Conservation (phyloP, 2,888 invertebrate species). For the Mimachlamys varia region DNA sequence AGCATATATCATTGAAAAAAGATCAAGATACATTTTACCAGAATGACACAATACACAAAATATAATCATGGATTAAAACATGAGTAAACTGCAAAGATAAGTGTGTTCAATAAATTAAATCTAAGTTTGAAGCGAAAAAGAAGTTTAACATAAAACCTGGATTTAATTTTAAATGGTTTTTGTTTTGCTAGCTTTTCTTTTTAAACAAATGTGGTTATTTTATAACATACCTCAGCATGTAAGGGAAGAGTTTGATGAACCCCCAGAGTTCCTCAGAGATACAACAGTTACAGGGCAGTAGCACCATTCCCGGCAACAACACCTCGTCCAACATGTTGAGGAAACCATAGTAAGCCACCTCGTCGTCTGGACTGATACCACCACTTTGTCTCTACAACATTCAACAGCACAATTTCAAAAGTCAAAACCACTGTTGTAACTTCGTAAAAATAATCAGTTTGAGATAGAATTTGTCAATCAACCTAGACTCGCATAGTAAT, state of each 20-base stretch:
- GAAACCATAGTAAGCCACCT: slow-evolving; percentile 87
- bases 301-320: slow-evolving; percentile 94
- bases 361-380: slow-evolving; percentile 68
- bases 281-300: slow-evolving; percentile 96
- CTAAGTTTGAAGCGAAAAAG: no score
- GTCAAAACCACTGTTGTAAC: not conserved
- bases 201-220: not conserved
- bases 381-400: slow-evolving; percentile 67
- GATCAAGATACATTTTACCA: no score
- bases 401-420: slow-evolving; percentile 31
- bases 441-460: not conserved
- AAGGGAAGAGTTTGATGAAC: slow-evolving; percentile 83
- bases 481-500: not conserved
- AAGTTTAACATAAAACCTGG: no score
- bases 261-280: slow-evolving; percentile 98
- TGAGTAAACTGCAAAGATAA: no score
- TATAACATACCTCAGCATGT: slow-evolving; percentile 78
- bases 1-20: no score
- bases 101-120: no score
- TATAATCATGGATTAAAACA: no score
- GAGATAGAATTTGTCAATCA: not conserved
- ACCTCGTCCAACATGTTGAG: slow-evolving; percentile 93
- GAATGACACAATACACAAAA: no score
- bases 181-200: no score
- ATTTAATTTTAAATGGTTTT: no score